Evolutionary conservation across 2,888 invertebrate genomes (phyloP), one percentile per base, ranked within the genome.

Genomic region (Harpalus rubripes): DNA sequence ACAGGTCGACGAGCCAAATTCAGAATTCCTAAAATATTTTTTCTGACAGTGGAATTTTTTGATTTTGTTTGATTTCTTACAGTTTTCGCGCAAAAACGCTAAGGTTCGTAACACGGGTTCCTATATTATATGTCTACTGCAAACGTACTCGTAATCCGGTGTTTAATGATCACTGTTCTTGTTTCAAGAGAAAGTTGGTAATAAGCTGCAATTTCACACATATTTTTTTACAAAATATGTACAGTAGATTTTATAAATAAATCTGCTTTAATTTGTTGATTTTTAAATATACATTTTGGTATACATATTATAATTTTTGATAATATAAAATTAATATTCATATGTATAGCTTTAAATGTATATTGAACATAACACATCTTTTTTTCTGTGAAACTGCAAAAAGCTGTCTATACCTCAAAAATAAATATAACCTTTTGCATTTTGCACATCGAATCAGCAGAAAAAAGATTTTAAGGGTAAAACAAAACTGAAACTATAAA

Each of bases 31-130:
- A 8, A 52, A 39, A 80, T 61, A 22, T 6, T 18, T 72, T 32
- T 72, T 10, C 26, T 15, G 44, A 52, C 7, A 5, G 41, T 52
- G 16, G 22, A 74, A 74, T 74, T 52, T 52, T 7, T 61, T 39
- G 39, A 39, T 26, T 68, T 68, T 39, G 18, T 78, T 16, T 78
- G n/a, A 59, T 44, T 81, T 58, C 2, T n/a, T 10, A 44, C 58
- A 18, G 32, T 79, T 79, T 81, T 8, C 68, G 81, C 72, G 81
- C 81, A 65, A 52, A 59, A 61, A 74, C 81, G 78, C 82, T 80
- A 85, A 59, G 84, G 87, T 87, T 87, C 87, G 86, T 81, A 81
- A 87, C 85, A 87, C 86, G 87, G 87, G 87, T 87, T 87, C 83
- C 86, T 87, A 59, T 85, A 18, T 86, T 85, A 39, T 65, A 65